phyloP scores from a whole-genome alignment of 2,888 invertebrate genomes.

The Urechis unicinctus region DNA sequence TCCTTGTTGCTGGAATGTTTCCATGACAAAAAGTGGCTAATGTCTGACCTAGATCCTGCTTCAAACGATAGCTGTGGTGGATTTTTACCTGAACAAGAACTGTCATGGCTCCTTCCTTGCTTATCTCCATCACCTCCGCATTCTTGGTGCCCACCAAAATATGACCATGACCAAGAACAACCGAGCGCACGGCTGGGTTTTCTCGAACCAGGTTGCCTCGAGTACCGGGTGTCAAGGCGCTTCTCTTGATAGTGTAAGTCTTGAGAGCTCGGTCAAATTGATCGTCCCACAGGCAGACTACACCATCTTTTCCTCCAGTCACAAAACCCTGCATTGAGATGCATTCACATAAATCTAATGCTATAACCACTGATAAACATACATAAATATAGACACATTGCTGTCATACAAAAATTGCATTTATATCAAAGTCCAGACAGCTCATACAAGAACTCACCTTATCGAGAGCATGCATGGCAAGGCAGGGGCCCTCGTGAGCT shows the following conservation, averaged over 20 bases:
- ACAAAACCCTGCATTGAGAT: slow-evolving; percentile 45
- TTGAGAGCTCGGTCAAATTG: slow-evolving; percentile 48
- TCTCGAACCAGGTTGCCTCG: slow-evolving; percentile 38
- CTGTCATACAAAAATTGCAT: background rate
- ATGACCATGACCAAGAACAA: slow-evolving; percentile 47
- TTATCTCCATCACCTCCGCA: slow-evolving; percentile 50
- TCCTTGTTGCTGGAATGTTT: too few species aligned
- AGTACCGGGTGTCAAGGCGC: slow-evolving; percentile 31
- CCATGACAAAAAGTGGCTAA: too few species aligned
- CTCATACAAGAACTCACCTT: slow-evolving; percentile 32
- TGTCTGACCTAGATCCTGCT: too few species aligned
- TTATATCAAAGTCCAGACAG: background rate
- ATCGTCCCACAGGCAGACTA: slow-evolving; percentile 50
- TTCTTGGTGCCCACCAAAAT: slow-evolving; percentile 50
- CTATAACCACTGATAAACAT: background rate
- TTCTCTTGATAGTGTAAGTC: slow-evolving; percentile 45
- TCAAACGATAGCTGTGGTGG: too few species aligned
- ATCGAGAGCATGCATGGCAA: slow-evolving; percentile 50
- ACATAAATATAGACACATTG: background rate
- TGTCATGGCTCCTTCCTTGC: slow-evolving; percentile 45
- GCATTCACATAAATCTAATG: background rate
- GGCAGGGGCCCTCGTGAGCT: slow-evolving; percentile 51
- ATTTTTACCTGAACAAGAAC: slow-evolving; percentile 47
- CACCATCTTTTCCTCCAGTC: slow-evolving; percentile 52
- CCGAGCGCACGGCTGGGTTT: slow-evolving; percentile 43